Base-by-base conservation (phyloP, 2,888 invertebrate species). In the Margaritifera margaritifera region DNA sequence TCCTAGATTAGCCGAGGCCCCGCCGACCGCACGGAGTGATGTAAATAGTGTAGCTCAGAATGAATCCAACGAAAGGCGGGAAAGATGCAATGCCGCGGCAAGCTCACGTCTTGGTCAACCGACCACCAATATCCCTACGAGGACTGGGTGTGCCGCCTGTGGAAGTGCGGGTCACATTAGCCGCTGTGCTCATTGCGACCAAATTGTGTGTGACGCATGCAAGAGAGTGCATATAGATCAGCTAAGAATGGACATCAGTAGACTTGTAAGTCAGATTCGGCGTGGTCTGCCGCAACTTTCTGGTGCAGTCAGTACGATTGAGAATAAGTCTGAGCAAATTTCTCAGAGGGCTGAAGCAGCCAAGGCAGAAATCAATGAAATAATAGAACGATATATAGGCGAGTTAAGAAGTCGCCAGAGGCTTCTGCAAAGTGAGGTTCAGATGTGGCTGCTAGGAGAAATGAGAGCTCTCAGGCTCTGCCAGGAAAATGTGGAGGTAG, bases 111-210 rank as follows among this genome's bases (percentile, higher is more conserved):
- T 56, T 56, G 56, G 24, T 15, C 22, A 56, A n/a, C 22, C 56
- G 50, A 56, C 24, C 62, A 8, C 67, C 54, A 25, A 42, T 42
- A 60, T 56, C 0, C 25, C 67, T 4, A 68, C 66, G 60, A 60
- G 80, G 50, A 95, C 86, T 96, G 97, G 61, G 96, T 97, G 91
- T 96, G 96, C 67, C 95, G 97, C 91, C 95, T 98, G 90, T 94
- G 96, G 69, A 95, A 96, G 80, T n/a, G 80, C 82, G 24, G 71
- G 79, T 6, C 69, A 76, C 25, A 72, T 85, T 31, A 71, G 77
- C 88, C 94, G 96, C 62, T 99, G 99, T 90, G 94, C 95, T 42
- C 99, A 99, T 90, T 99, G 99, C 91, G 97, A 98, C 87, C 97
- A 98, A 89, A 96, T 97, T 91, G 95, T 98, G 76, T 99, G 99